Conservation (phyloP, 2,888 invertebrate species). For the Hypsopygia costalis region DNA sequence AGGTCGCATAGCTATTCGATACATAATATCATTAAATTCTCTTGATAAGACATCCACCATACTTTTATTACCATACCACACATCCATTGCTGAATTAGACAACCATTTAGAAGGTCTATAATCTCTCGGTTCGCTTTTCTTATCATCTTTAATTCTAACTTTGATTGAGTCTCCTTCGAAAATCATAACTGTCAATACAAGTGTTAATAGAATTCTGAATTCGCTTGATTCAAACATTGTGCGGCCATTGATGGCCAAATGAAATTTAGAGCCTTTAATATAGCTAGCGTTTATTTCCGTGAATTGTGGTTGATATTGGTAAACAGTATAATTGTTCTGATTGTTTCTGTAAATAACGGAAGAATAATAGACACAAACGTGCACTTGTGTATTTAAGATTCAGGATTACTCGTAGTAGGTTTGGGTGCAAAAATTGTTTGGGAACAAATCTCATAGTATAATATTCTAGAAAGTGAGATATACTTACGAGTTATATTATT, state of each 20-base stretch:
- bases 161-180: slow-evolving; percentile 27
- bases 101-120: slow-evolving; percentile 53
- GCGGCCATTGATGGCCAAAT: background rate
- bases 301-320: background rate
- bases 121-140: slow-evolving; percentile 24
- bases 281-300: background rate
- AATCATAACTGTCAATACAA: slow-evolving; percentile 18
- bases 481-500: too few species aligned
- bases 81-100: slow-evolving; percentile 51
- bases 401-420: too few species aligned
- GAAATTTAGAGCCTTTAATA: background rate
- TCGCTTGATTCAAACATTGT: slow-evolving; percentile 13
- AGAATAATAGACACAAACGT: background rate
- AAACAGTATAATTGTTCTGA: slow-evolving; percentile 6
- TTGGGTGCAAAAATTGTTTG: too few species aligned
- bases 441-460: too few species aligned
- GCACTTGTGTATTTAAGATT: too few species aligned
- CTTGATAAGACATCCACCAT: slow-evolving; percentile 47
- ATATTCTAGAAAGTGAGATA: too few species aligned
- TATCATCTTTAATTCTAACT: slow-evolving; percentile 22
- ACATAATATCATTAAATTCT: slow-evolving; percentile 45
- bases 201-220: slow-evolving; percentile 10
- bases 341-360: slow-evolving; percentile 5
- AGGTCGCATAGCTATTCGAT: slow-evolving; percentile 38
- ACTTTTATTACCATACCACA: slow-evolving; percentile 58